A percentile compares a stretch with the other conserved stretches of the same genome.
phyloP scores from a whole-genome alignment of 2,888 invertebrate genomes.

The Bugulina stolonifera region DNA sequence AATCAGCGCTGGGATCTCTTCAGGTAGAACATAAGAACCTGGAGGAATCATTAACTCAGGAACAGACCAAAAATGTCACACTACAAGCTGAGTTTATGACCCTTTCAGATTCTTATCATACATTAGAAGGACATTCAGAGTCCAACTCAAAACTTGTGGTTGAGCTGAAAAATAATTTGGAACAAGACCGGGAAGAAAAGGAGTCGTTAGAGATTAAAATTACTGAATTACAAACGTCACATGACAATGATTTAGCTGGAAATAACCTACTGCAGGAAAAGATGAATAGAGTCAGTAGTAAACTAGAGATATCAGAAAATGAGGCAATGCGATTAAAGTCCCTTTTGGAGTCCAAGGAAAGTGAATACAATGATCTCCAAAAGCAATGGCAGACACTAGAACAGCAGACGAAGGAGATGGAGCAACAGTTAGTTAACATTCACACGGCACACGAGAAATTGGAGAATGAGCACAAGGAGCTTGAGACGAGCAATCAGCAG shows the following conservation, averaged over 20 bases:
- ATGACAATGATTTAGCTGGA: background rate
- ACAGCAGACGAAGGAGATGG: background rate
- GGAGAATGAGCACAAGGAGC: background rate
- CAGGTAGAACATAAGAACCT: background rate
- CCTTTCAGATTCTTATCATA: background rate
- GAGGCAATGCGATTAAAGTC: background rate
- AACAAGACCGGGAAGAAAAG: background rate
- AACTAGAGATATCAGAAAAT: background rate
- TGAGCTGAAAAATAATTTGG: background rate
- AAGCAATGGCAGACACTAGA: background rate
- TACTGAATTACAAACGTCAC: background rate
- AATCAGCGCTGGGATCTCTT: too few relatives aligned
- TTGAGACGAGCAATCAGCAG: background rate
- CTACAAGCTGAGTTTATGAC: background rate
- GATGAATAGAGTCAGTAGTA: background rate
- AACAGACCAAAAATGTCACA: background rate
- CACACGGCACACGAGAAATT: constrained; percentile 1
- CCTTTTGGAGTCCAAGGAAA: background rate
- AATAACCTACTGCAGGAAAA: background rate
- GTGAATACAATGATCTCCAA: background rate
- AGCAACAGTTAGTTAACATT: constrained; percentile 18
- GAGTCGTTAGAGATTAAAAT: background rate
- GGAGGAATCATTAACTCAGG: background rate
- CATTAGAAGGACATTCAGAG: background rate
- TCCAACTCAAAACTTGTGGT: background rate